Percentiles rank a stretch among this genome's conserved stretches.
These are phyloP conservation scores for Gambusia holbrooki DNA, from an alignment of 2,113 vertebrate genomes.

Conservation along the genomic window DNA sequence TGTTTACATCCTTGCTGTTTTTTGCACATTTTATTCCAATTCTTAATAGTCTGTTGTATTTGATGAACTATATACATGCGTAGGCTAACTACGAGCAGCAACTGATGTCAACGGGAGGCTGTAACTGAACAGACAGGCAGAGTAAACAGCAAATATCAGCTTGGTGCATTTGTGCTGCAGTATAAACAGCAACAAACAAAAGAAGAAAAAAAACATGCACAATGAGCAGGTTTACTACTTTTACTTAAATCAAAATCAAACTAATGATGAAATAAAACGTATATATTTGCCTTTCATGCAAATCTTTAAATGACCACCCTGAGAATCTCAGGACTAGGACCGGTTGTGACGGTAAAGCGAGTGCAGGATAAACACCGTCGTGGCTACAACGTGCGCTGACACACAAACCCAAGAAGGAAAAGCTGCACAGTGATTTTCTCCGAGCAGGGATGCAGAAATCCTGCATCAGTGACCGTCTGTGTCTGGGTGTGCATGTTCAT, in stretches of 20 bases:
- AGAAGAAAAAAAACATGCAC: too few relatives aligned
- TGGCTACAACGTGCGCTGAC: conserved; percentile 15
- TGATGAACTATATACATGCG: too few relatives aligned
- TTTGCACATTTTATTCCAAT: too few relatives aligned
- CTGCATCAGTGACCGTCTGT: conserved; percentile 19
- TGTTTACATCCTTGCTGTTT: too few relatives aligned
- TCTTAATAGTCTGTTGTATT: too few relatives aligned
- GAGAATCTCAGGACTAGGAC: neutral
- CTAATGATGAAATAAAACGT: too few relatives aligned
- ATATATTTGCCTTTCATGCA: neutral
- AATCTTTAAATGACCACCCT: neutral
- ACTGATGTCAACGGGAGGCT: neutral
- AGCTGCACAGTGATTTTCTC: conserved; percentile 11
- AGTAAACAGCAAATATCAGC: neutral
- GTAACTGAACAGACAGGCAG: neutral
- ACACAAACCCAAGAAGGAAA: conserved; percentile 25
- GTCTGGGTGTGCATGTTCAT: conserved; percentile 1
- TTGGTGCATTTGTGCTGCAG: neutral
- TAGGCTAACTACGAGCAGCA: neutral
- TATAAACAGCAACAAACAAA: too few relatives aligned
- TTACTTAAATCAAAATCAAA: too few relatives aligned
- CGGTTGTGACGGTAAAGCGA: neutral
- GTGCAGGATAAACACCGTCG: conserved; percentile 9
- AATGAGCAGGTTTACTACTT: too few relatives aligned
- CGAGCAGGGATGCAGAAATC: conserved; percentile 37